These are phyloP conservation scores for Botrylloides violaceus DNA, from an alignment of 23 tunicate genomes.

Conservation along the genomic window DNA sequence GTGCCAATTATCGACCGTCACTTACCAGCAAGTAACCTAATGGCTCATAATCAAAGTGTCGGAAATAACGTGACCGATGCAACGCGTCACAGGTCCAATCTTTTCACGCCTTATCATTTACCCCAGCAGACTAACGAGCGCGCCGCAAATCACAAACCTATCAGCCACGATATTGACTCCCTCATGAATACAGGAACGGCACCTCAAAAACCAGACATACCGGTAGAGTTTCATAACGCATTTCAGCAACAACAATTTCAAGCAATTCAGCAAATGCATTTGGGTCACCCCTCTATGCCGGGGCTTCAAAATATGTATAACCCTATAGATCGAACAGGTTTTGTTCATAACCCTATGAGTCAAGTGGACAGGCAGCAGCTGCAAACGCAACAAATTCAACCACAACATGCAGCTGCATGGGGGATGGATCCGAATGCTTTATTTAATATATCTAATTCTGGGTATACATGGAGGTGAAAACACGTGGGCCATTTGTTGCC, in stretches of 20 bases:
- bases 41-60: background rate
- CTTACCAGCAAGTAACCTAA: too few species aligned
- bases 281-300: too few species aligned
- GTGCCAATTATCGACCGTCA: background rate
- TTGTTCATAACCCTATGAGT: background rate
- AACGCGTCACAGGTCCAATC: background rate
- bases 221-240: background rate
- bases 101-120: background rate
- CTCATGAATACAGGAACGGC: background rate
- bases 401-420: background rate
- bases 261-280: constrained; percentile 13
- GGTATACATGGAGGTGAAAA: background rate
- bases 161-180: background rate
- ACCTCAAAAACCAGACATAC: background rate
- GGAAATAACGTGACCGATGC: background rate
- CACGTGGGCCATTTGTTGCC: too few species aligned
- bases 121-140: background rate
- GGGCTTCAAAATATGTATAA: constrained; percentile 10
- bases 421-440: background rate
- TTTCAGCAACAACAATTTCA: constrained; percentile 8
- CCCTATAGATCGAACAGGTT: background rate
- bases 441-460: background rate
- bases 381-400: too few species aligned
- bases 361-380: background rate
- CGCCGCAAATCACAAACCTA: background rate